Percentiles rank a stretch among this genome's conserved stretches.
Conservation (phyloP, 2,888 invertebrate species). For the Thecophora atra region DNA sequence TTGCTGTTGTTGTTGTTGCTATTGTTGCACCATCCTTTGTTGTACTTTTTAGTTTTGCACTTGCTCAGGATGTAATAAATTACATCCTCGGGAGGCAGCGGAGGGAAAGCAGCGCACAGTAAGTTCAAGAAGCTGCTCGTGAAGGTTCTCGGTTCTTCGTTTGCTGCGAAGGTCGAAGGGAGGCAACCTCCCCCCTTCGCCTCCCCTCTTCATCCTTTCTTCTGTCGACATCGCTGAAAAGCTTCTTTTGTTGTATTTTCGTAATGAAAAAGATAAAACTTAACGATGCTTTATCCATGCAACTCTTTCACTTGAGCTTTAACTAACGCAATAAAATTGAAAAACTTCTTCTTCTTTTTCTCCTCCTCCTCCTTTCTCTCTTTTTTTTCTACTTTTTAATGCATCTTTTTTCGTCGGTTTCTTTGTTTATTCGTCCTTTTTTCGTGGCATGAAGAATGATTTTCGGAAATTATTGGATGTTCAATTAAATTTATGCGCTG, state of each 20-base stretch:
- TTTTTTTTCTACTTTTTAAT: too few species aligned
- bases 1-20: slow-evolving; percentile 10
- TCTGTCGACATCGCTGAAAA: slow-evolving; percentile 18
- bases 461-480: slow-evolving; percentile 42
- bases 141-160: neutral
- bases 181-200: neutral
- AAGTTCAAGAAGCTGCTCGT: slow-evolving; percentile 22
- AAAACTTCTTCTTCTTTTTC: slow-evolving; percentile 27
- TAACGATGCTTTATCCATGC: slow-evolving; percentile 12
- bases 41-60: slow-evolving; percentile 22
- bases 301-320: neutral
- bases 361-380: too few species aligned
- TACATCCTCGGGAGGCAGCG: slow-evolving; percentile 16
- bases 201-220: neutral
- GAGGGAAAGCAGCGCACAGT: slow-evolving; percentile 16
- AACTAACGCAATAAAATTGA: slow-evolving; percentile 24
- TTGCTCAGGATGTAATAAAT: slow-evolving; percentile 36
- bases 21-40: slow-evolving; percentile 5
- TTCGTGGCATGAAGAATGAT: slow-evolving; percentile 33
- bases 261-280: slow-evolving; percentile 37
- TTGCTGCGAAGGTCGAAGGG: neutral
- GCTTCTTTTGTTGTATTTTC: slow-evolving; percentile 30
- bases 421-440: slow-evolving; percentile 7
- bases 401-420: neutral
- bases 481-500: slow-evolving; percentile 43